Base-by-base conservation (phyloP, 2,113 vertebrate species). In the Henicopernis longicauda region DNA sequence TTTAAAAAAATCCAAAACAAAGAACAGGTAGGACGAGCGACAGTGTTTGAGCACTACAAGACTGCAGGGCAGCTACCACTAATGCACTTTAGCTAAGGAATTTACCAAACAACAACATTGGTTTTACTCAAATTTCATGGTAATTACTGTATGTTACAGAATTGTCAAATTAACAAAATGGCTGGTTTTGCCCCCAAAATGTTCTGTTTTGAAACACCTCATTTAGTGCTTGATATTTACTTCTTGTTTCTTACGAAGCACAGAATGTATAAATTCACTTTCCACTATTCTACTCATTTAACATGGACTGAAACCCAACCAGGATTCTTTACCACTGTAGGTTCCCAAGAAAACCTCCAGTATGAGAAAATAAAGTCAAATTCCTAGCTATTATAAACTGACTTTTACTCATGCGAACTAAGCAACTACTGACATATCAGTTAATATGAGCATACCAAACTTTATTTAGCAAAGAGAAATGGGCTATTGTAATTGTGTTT, bases 391-490 rank as follows among this genome's bases (percentile, higher is more conserved):
- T 78, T 95, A 82, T 63, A 89, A 83, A 96, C 76, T 54, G 65
- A 86, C 69, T 92, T 94, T 87, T 86, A 90, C 77, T 93, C 63
- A 57, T 70, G 61, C 95, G 85, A 95, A 40, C 87, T 91, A 83
- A 93, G 81, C 92, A 85, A 72, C 94, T 93, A 95, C 92, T 93
- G 91, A 93, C 73, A 93, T 70, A 62, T 1, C n/a, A 93, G 95
- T 95, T 97, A 93, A 92, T 89, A 87, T 15, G 52, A 94, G 55
- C 89, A 90, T 59, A 96, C 93, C 73, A 76, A 96, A 96, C 86
- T 96, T 97, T 95, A 96, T 93, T 97, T 94, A 95, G 86, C 86
- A 62, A 94, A 91, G 80, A 93, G 74, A 96, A 97, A 96, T 82
- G 71, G 76, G 58, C 92, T 93, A 95, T 90, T 95, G 93, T 79